Base-by-base conservation (phyloP, 2,888 invertebrate species). In the Drosophila testacea region DNA sequence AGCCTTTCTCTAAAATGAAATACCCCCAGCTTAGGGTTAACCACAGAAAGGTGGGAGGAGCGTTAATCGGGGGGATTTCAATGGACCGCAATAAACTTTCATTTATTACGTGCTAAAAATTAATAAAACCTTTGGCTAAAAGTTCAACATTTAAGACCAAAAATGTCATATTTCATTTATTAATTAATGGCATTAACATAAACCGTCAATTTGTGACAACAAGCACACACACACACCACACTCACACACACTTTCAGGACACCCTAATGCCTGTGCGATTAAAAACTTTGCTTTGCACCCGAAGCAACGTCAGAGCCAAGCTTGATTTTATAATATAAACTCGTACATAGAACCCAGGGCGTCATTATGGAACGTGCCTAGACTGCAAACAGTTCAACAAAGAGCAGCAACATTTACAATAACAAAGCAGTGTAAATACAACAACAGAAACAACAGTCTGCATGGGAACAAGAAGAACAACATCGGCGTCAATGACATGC, bases 21-120 rank as follows among this genome's bases (percentile, higher is more conserved):
- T 64, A 56, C 55, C 27, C 55, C 44, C 69, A 32, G 1, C 10
- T 32, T 41, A 30, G 50, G 69, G 57, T 13, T 75, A 75, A 34
- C 63, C 76, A n/a, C 52, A 62, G 38, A 6, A 42, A 4, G 50
- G 13, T 6, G 7, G 36, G 9, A 4, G 2, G 5, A 16, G 22
- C 16, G 27, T 22, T 48, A 48, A 36, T 46, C 30, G 27, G 11
- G 4, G 3, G 41, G 60, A 52, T 56, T 48, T 54, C 34, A 50
- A 52, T 66, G 51, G 46, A 51, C 47, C 62, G 48, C 52, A 61
- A 69, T 79, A 57, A 80, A 83, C 71, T 86, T 73, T 64, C 73
- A 86, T 88, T 86, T 80, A 88, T 70, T 81, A 85, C 85, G 89
- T 85, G 85, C 89, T 82, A 81, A 77, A 87, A 89, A 84, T 89